Evolutionary conservation across 2,113 vertebrate genomes (phyloP), one percentile per base, ranked within the genome.

Genomic region (Desmodus rotundus): DNA sequence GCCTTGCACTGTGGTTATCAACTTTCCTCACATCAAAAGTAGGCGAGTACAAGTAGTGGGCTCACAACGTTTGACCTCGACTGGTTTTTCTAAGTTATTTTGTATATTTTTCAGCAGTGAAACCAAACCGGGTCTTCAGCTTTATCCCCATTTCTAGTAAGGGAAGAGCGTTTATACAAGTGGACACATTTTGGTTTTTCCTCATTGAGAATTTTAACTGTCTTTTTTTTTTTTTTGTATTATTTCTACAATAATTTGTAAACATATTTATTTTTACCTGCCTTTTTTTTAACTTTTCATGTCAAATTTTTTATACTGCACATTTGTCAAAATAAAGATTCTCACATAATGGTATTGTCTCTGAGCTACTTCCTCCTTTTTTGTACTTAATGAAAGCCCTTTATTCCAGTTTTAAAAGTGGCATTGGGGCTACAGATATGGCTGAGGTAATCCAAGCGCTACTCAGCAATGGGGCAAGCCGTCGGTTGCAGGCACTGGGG

Each of bases 181-280:
- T 89, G 87, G 95, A 94, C 83, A 84, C 93, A 68, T 97, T 97
- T 96, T 96, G 95, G 89, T 93, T 96, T 61, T 95, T 95, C 82
- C 87, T 96, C 89, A 94, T 68, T 89, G 91, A 94, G 67, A 96
- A 97, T 96, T 98, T 98, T 98, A 98, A 98, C 96, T 97, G 96
- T 98, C 96, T 98, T 98, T 76, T 76, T 76, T 98, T 97, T 98
- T 98, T 76, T 76, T 76, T 98, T 97, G 96, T 98, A 98, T 94
- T 93, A 91, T 91, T n/a, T 91, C 97, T 82, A 82, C 70, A 93
- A 80, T 85, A 76, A 96, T 98, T 98, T 98, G 98, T 98, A 98
- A 98, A 97, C 97, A 86, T 99, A 99, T 99, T 99, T 99, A 99
- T 98, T 99, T 98, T 98, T 97, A 98, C 80, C 67, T 86, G 56